Evolutionary conservation across 2,797 vertebrate species (phyloP).

Genomic region (Threskiornis aethiopicus): DNA sequence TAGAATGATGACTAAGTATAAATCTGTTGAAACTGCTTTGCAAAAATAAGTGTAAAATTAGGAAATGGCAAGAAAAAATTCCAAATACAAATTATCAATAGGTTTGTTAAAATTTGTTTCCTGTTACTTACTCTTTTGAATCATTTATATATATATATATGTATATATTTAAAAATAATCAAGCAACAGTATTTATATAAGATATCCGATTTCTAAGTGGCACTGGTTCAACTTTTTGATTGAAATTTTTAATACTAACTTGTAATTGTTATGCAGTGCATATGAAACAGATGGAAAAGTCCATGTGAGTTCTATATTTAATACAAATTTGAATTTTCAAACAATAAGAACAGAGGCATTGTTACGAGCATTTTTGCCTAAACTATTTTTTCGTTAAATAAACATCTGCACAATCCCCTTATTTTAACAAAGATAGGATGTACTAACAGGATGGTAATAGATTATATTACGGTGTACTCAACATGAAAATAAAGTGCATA

Average conservation of each 20-base stretch:
- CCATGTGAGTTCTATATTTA: background rate
- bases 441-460: background rate
- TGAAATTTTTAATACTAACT: conserved; percentile 7
- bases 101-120: conserved; percentile 42
- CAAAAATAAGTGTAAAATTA: conserved; percentile 67
- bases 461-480: background rate
- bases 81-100: conserved; percentile 42
- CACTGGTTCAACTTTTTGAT: conserved; percentile 16
- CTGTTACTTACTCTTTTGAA: conserved; percentile 21
- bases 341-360: conserved; percentile 17
- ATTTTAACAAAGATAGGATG: background rate
- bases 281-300: background rate
- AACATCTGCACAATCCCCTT: conserved; percentile 3
- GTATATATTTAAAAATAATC: conserved; percentile 49
- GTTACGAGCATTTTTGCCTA: background rate
- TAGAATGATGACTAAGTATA: conserved; percentile 64
- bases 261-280: background rate
- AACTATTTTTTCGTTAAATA: background rate
- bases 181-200: conserved; percentile 31
- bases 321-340: conserved; percentile 21
- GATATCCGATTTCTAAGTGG: conserved; percentile 24
- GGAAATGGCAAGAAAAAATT: conserved; percentile 57
- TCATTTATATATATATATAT: conserved; percentile 3
- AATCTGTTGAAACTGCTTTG: conserved; percentile 62
- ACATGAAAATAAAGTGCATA: conserved; percentile 27